phyloP scores from a whole-genome alignment of 1,140 invertebrate species.

The Protaetia brevitarsis region DNA sequence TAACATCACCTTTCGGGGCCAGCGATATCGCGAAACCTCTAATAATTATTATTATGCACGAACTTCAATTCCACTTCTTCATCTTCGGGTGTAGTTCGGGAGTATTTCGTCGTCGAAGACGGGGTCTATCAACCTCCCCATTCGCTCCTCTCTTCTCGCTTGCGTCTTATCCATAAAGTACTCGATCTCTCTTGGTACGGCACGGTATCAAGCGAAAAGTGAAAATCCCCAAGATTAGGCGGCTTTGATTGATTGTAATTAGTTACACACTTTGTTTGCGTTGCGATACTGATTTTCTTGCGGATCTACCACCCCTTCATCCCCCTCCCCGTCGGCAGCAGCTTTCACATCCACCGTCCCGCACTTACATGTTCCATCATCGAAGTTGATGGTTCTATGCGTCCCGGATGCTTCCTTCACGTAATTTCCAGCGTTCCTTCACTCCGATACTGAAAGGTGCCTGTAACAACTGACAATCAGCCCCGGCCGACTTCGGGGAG shows the following conservation, averaged over 20 bases:
- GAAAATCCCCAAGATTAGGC: constrained; percentile 26
- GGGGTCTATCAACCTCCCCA: not conserved
- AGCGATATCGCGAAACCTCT: constrained; percentile 8
- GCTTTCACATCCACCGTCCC: not conserved
- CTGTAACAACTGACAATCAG: not conserved
- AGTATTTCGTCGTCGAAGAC: not conserved
- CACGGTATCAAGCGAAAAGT: not conserved
- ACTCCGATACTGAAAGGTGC: not conserved
- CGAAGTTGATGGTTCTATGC: not conserved
- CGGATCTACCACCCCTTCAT: not conserved
- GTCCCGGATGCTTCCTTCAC: not conserved
- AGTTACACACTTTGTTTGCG: constrained; percentile 32
- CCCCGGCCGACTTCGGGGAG: not conserved
- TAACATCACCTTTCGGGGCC: constrained; percentile 16
- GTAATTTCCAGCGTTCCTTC: not conserved
- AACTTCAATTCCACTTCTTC: constrained; percentile 15
- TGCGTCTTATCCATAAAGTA: not conserved
- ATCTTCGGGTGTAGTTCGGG: not conserved
- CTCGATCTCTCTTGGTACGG: not conserved
- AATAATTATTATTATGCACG: constrained; percentile 14
- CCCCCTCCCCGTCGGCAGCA: not conserved
- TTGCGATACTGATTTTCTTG: constrained; percentile 13
- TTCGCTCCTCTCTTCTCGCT: not conserved
- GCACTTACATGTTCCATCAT: constrained; percentile 27
- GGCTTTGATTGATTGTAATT: constrained; percentile 34